A percentile compares a stretch with the other conserved stretches of the same genome.
These are phyloP conservation scores for Pedicia rivosa DNA, from an alignment of 2,888 invertebrate genomes.

Conservation along the genomic window DNA sequence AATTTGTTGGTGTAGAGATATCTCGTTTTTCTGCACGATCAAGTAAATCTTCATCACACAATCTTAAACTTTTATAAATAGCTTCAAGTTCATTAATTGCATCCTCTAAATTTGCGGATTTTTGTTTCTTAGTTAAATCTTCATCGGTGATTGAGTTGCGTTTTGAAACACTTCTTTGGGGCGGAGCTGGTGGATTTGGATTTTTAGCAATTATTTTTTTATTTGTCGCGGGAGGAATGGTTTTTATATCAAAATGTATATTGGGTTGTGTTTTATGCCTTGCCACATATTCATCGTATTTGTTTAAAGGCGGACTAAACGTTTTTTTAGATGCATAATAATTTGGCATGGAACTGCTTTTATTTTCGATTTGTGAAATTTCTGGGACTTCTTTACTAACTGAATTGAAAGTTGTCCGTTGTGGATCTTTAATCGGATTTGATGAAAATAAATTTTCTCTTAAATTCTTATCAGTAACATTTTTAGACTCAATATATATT, in stretches of 20 bases:
- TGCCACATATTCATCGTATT: constrained; percentile 29
- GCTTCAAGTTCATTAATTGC: constrained; percentile 79
- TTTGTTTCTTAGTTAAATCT: constrained; percentile 23
- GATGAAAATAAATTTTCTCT: constrained; percentile 4
- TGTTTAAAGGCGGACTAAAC: constrained; percentile 18
- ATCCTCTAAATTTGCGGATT: constrained; percentile 70
- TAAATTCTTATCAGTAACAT: constrained; percentile 13
- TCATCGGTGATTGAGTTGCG: constrained; percentile 23
- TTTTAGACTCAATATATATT: constrained; percentile 4
- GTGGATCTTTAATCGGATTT: background rate
- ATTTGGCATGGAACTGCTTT: constrained; percentile 28
- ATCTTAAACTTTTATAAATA: constrained; percentile 76
- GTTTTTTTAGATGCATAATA: constrained; percentile 18
- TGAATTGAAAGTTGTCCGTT: background rate
- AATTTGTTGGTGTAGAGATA: constrained; percentile 30
- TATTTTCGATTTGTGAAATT: constrained; percentile 14
- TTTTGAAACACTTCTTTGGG: constrained; percentile 20
- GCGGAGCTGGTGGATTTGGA: constrained; percentile 20
- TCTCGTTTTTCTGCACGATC: constrained; percentile 65
- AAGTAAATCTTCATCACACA: constrained; percentile 66
- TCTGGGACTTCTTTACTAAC: background rate
- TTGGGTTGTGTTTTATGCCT: constrained; percentile 2
- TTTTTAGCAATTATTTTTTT: constrained; percentile 1
- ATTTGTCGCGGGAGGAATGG: background rate
- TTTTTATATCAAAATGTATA: background rate